A percentile compares a stretch with the other conserved stretches of the same genome.
Evolutionary conservation across 1,140 invertebrate genomes (phyloP).

Genomic region (Drosophila orena): DNA sequence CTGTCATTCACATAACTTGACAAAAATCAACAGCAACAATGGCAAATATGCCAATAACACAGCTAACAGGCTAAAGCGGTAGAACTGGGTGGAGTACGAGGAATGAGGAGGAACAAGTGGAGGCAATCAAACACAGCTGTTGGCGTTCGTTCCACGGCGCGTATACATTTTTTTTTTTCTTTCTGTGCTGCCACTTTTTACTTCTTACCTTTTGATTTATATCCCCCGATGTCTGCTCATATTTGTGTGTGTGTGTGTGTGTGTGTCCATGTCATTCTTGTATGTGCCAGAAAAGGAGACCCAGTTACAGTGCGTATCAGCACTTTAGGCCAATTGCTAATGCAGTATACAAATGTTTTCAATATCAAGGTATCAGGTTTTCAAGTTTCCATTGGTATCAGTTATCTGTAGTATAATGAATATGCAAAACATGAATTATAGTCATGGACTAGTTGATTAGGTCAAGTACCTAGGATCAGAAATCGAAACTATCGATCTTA

Average conservation of each 20-base stretch:
- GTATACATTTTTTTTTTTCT: conserved; percentile 20
- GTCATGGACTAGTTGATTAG: no score
- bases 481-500: neutral
- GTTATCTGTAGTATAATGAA: no score
- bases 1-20: conserved; percentile 30
- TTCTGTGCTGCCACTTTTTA: conserved; percentile 14
- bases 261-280: conserved; percentile 3
- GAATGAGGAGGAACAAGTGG: conserved; percentile 22
- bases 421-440: no score
- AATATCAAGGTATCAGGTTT: neutral
- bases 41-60: conserved; percentile 33
- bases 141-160: conserved; percentile 26
- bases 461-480: no score
- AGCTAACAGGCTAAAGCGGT: conserved; percentile 5
- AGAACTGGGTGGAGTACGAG: neutral
- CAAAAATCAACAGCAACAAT: conserved; percentile 39
- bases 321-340: neutral
- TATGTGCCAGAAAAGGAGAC: conserved; percentile 1
- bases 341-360: neutral
- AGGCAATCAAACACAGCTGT: conserved; percentile 49
- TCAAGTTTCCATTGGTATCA: no score
- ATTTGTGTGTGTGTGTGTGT: neutral
- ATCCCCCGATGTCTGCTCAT: conserved; percentile 15
- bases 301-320: conserved; percentile 26
- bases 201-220: conserved; percentile 42